phyloP scores from a whole-genome alignment of 2,797 vertebrate genomes.

The Moxostoma hubbsi region DNA sequence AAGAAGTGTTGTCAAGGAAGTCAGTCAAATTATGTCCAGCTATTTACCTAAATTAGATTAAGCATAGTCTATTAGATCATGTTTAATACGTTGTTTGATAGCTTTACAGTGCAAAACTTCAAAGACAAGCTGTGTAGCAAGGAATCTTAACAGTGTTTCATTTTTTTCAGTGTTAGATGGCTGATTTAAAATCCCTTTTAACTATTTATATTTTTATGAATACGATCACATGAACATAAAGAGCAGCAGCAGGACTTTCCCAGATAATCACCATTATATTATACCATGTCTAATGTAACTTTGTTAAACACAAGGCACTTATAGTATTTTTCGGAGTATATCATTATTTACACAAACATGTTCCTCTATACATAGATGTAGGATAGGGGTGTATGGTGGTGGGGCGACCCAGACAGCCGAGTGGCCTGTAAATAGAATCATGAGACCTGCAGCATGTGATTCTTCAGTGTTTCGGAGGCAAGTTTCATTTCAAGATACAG shows the following conservation, averaged over 20 bases:
- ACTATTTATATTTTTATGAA: background rate
- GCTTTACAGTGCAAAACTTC: background rate
- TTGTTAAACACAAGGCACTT: background rate
- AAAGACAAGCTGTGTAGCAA: background rate
- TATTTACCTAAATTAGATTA: slow-evolving; percentile 24
- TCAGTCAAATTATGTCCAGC: slow-evolving; percentile 21
- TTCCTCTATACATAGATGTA: background rate
- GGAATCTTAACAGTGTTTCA: too few relatives aligned
- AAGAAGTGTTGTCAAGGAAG: slow-evolving; percentile 2
- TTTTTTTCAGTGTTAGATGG: background rate
- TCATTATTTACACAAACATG: background rate
- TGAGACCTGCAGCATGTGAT: slow-evolving; percentile 50
- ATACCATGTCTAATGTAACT: background rate
- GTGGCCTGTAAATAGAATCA: slow-evolving; percentile 51
- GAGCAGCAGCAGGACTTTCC: background rate
- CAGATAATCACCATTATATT: background rate
- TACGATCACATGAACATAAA: slow-evolving; percentile 2
- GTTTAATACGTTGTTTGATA: background rate
- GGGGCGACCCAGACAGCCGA: slow-evolving; percentile 26
- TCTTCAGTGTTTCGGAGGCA: slow-evolving; percentile 34
- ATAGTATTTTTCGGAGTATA: background rate
- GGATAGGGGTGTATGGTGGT: slow-evolving; percentile 3
- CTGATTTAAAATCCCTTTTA: background rate
- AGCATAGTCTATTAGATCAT: background rate
- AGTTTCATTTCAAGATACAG: slow-evolving; percentile 37